These are phyloP conservation scores for Anisognathus igniventris DNA, from an alignment of 2,797 vertebrate species.

Conservation along the genomic window DNA sequence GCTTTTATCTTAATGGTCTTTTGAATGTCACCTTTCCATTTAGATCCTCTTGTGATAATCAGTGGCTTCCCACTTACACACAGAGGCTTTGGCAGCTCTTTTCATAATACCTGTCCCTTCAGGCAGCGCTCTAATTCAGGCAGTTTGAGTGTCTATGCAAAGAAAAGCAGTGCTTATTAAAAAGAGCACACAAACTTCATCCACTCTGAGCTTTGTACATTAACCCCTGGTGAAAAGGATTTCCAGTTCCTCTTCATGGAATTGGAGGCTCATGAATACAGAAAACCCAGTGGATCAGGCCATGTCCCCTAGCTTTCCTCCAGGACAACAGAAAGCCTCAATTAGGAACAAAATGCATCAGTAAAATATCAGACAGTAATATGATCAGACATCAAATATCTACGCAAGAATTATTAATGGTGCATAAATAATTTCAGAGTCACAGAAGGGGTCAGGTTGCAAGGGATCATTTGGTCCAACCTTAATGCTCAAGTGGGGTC, in stretches of 20 bases:
- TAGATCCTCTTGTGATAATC: slow-evolving; percentile 38
- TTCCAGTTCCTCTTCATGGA: slow-evolving; percentile 1
- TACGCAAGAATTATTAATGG: neutral
- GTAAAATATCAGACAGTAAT: neutral
- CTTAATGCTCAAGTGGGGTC: neutral
- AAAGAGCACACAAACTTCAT: slow-evolving; percentile 43
- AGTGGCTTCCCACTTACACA: slow-evolving; percentile 13
- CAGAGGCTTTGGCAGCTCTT: slow-evolving; percentile 31
- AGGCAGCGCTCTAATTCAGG: slow-evolving; percentile 24
- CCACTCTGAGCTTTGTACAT: neutral
- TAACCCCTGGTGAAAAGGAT: neutral
- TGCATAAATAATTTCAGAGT: neutral
- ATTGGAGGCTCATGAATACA: slow-evolving; percentile 25
- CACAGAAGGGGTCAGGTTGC: neutral
- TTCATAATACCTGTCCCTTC: slow-evolving; percentile 50
- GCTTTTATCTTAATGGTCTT: slow-evolving; percentile 53
- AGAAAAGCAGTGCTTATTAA: slow-evolving; percentile 14
- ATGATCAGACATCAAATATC: neutral
- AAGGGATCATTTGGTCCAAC: neutral
- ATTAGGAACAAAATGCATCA: neutral
- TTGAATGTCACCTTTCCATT: slow-evolving; percentile 51
- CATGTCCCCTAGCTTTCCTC: neutral
- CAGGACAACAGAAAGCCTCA: neutral
- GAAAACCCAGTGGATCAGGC: slow-evolving; percentile 34
- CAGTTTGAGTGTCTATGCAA: neutral